Conservation (phyloP, 2,888 invertebrate species). For the Lepidochrysops patricia region DNA sequence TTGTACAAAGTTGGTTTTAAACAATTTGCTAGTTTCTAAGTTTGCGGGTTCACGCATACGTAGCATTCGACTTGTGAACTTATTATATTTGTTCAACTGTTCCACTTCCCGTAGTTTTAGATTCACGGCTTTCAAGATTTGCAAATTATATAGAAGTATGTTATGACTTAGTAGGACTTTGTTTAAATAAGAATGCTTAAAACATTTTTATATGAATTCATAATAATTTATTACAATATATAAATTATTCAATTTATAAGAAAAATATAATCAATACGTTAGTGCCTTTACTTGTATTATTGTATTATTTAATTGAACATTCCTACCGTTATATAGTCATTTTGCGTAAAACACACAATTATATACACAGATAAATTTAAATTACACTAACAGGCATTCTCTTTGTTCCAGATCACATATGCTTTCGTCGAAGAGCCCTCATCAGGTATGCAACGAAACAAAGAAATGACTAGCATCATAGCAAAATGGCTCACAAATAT, state of each 20-base stretch:
- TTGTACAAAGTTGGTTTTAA: background rate
- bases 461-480: conserved; percentile 61
- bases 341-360: too few species aligned
- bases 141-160: background rate
- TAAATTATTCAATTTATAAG: too few species aligned
- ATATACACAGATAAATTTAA: too few species aligned
- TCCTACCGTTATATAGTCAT: too few species aligned
- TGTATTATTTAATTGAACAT: too few species aligned
- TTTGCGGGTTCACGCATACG: conserved; percentile 3
- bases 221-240: background rate
- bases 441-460: conserved; percentile 61
- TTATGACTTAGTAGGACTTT: background rate
- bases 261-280: too few species aligned
- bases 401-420: conserved; percentile 59
- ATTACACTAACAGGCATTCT: conserved; percentile 16
- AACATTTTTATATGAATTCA: background rate
- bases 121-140: background rate
- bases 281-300: too few species aligned
- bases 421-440: conserved; percentile 40
- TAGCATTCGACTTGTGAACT: background rate
- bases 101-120: background rate
- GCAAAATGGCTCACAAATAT: conserved; percentile 68
- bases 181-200: background rate
- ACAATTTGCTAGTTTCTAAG: background rate
- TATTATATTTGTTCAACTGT: background rate